These are phyloP conservation scores for Carduelis carduelis DNA, from an alignment of 2,797 vertebrate genomes.

Conservation along the genomic window DNA sequence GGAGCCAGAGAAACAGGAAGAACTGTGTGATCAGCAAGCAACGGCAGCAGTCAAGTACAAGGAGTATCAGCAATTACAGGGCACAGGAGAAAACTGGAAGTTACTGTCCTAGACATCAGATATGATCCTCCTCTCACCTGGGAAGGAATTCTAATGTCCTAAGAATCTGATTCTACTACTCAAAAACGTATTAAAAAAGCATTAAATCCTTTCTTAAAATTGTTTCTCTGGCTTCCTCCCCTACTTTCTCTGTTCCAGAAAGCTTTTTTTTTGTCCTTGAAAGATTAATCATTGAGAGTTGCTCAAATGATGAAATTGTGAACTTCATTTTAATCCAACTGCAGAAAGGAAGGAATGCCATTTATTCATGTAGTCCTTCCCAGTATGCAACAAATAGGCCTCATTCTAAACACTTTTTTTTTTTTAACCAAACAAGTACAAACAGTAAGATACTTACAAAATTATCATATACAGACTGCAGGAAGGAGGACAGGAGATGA, in stretches of 20 bases:
- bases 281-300: not conserved
- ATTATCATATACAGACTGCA: not conserved
- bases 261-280: not conserved
- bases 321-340: not conserved
- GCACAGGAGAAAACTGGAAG: not conserved
- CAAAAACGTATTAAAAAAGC: not conserved
- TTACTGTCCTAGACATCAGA: not conserved
- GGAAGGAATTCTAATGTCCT: not conserved
- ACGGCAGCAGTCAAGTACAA: not conserved
- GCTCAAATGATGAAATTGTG: not conserved
- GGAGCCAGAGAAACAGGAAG: not conserved
- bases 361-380: not conserved
- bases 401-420: not conserved
- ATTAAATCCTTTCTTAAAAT: not conserved
- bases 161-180: not conserved
- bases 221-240: not conserved
- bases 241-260: not conserved
- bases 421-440: not conserved
- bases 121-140: not conserved
- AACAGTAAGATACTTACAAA: not conserved
- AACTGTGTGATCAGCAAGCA: not conserved
- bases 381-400: not conserved
- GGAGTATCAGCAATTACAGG: not conserved
- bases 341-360: not conserved
- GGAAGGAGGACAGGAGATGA: not conserved